Base-by-base conservation (phyloP, 2,113 vertebrate species). In the Noturus placidus region DNA sequence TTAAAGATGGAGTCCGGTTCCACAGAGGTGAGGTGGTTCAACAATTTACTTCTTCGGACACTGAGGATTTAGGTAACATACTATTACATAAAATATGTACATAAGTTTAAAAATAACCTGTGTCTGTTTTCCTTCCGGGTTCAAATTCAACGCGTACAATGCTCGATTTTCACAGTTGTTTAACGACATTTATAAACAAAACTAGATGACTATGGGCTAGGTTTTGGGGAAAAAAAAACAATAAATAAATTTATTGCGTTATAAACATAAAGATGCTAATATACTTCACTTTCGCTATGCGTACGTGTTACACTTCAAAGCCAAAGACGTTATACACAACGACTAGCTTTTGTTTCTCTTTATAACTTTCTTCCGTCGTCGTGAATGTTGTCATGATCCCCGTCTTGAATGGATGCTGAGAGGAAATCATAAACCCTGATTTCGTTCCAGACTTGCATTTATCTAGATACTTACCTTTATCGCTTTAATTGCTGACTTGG, bases 401-500 rank as follows among this genome's bases (percentile, higher is more conserved):
- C 10, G 0, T 65, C 63, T 65, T 27, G 13, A 65, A n/a, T 11
- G 30, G 42, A 67, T 30, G 61, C 30, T 27, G 52, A 38, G 57
- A 67, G 42, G 65, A 56, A 81, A 38, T 6, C 13, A 1, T 2
- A 59, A 87, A 82, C 17, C 10, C 11, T 35, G 4, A 4, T 63
- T 13, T 63, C 25, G 20, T 5, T 52, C 13, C 33, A 0, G 25
- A n/a, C 30, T 56, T 79, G 17, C 27, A n/a, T 84, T 67, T 27
- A 38, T 82, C 57, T 78, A 30, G 42, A 88, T 79, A 96, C 97
- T 97, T 95, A 99, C 98, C 97, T 99, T 99, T 93, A 99, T 98
- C 93, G 98, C 98, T 93, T 99, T 99, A 95, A 99, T 99, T 93
- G 97, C 98, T 91, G 98, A 96, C 93, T 99, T 99, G 89, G 98